Evolutionary conservation across 1,140 invertebrate genomes (phyloP).

Genomic region (Nilaparvata lugens): DNA sequence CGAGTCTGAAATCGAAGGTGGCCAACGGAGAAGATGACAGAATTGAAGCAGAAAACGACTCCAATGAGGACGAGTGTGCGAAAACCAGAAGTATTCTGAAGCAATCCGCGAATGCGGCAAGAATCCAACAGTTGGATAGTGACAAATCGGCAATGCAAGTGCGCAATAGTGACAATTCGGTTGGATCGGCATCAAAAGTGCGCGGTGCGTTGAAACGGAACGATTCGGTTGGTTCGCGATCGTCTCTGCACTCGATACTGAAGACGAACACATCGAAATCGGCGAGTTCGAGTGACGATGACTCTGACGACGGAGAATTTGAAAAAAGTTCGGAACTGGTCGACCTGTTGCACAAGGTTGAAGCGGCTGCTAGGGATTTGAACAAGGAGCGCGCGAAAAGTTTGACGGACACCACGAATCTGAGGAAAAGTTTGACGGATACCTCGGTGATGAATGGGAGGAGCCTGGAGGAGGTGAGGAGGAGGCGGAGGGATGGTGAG

Average conservation of each 20-base stretch:
- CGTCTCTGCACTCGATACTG: slow-evolving; percentile 20
- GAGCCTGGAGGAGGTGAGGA: not conserved
- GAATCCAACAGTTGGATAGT: too few relatives aligned
- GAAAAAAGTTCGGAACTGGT: slow-evolving; percentile 16
- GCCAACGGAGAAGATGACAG: not conserved
- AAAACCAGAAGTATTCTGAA: too few relatives aligned
- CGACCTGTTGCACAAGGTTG: slow-evolving; percentile 21
- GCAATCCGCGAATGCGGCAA: too few relatives aligned
- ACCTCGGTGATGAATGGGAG: too few relatives aligned
- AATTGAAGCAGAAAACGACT: not conserved
- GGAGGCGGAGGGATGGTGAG: slow-evolving; percentile 6
- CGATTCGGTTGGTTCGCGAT: too few relatives aligned
- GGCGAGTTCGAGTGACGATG: not conserved
- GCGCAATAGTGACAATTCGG: too few relatives aligned
- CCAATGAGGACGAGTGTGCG: too few relatives aligned
- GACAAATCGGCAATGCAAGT: too few relatives aligned
- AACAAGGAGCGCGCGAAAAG: slow-evolving; percentile 8
- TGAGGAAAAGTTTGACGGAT: slow-evolving; percentile 13
- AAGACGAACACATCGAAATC: slow-evolving; percentile 44
- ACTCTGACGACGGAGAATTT: slow-evolving; percentile 4
- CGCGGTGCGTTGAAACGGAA: too few relatives aligned
- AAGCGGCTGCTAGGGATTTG: slow-evolving; percentile 10
- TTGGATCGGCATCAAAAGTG: too few relatives aligned
- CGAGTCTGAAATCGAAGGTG: not conserved
- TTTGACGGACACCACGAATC: slow-evolving; percentile 12